Percentiles rank a stretch among this genome's conserved stretches.
phyloP scores from a whole-genome alignment of 2,888 invertebrate species.

The Syrphus vitripennis region DNA sequence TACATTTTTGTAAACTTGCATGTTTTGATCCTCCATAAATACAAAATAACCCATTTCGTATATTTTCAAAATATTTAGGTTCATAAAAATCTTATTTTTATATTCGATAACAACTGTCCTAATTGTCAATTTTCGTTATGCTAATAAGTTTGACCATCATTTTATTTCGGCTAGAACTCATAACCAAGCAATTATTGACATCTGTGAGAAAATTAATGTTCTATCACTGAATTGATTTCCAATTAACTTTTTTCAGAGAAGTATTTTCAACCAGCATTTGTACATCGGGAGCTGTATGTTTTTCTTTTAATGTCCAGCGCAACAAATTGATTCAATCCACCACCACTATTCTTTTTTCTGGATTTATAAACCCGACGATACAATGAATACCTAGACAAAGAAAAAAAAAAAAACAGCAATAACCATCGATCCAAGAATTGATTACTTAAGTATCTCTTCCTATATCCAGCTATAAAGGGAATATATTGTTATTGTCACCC shows the following conservation, averaged over 20 bases:
- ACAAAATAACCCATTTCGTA: too few species aligned
- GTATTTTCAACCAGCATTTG: conserved; percentile 38
- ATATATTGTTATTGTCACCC: background rate
- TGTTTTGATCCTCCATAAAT: too few species aligned
- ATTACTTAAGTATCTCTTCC: background rate
- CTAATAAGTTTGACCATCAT: conserved; percentile 24
- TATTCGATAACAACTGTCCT: background rate
- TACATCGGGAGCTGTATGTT: background rate
- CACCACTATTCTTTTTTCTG: conserved; percentile 1
- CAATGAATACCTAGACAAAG: background rate
- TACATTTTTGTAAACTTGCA: too few species aligned
- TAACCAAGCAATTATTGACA: conserved; percentile 54
- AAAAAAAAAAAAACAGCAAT: background rate
- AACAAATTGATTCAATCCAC: conserved; percentile 54
- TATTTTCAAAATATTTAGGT: too few species aligned
- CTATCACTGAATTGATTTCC: conserved; percentile 57
- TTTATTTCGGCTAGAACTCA: background rate
- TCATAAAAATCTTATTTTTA: background rate
- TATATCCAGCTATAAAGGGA: background rate
- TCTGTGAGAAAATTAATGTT: conserved; percentile 46
- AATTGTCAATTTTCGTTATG: conserved; percentile 21
- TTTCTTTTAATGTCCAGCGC: conserved; percentile 45
- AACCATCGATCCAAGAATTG: conserved; percentile 4
- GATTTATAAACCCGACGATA: background rate
- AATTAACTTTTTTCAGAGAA: conserved; percentile 28